A percentile compares a stretch with the other conserved stretches of the same genome.
These are phyloP conservation scores for Leptodactylus fuscus DNA, from an alignment of 2,113 vertebrate species.

Conservation along the genomic window DNA sequence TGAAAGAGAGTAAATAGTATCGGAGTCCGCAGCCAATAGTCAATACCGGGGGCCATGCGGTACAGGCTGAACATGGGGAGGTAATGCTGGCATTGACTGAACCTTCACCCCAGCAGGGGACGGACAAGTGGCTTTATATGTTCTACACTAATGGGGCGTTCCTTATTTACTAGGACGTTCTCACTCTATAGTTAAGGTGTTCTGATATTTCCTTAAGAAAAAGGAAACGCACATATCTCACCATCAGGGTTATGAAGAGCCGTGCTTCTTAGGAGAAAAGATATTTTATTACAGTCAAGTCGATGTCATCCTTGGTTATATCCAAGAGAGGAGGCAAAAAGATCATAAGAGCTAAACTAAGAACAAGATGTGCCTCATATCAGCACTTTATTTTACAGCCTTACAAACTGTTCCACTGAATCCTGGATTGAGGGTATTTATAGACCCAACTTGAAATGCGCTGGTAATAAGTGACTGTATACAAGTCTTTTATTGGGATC, in stretches of 20 bases:
- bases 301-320: not conserved
- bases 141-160: not conserved
- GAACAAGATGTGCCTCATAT: not conserved
- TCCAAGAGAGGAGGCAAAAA: not conserved
- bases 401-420: not conserved
- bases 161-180: not conserved
- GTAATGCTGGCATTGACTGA: not conserved
- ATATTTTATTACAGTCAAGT: not conserved
- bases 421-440: not conserved
- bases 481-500: not conserved
- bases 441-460: not conserved
- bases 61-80: not conserved
- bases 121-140: not conserved
- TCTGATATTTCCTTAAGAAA: not conserved
- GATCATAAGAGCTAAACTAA: not conserved
- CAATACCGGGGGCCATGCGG: not conserved
- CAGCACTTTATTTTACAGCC: not conserved
- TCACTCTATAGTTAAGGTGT: not conserved
- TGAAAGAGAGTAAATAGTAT: constrained; percentile 67
- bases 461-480: not conserved
- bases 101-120: not conserved
- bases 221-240: not conserved
- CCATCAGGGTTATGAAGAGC: not conserved
- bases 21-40: constrained; percentile 18
- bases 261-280: not conserved